Conservation (phyloP, 2,888 invertebrate species). For the Synergus laeviventris region DNA sequence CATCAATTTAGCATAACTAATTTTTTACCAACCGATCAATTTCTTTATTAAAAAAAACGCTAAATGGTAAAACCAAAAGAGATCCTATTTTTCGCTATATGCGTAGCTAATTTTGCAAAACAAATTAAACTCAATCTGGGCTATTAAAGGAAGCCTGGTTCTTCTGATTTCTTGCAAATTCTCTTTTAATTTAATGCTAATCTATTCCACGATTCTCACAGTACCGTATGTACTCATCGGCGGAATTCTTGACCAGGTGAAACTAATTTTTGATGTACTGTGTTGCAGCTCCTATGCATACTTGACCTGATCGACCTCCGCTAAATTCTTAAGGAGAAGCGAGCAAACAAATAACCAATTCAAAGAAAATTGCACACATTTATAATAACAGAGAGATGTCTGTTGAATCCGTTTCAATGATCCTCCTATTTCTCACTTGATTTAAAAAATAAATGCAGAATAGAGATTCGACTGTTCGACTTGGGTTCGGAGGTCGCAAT, state of each 20-base stretch:
- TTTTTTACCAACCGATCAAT: neutral
- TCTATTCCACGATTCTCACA: neutral
- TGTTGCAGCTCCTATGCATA: neutral
- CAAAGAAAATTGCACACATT: neutral
- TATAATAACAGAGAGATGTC: neutral
- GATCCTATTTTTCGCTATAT: too few species aligned
- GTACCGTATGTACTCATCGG: neutral
- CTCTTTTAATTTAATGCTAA: conserved; percentile 24
- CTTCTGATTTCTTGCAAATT: conserved; percentile 21
- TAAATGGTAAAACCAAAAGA: too few species aligned
- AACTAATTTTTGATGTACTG: conserved; percentile 33
- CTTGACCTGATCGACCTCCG: conserved; percentile 22
- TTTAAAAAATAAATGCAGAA: neutral
- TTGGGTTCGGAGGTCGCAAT: conserved; percentile 52
- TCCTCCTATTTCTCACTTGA: neutral
- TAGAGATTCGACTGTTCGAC: neutral
- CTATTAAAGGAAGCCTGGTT: neutral
- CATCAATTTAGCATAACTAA: conserved; percentile 13
- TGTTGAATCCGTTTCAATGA: neutral
- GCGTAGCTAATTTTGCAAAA: too few species aligned
- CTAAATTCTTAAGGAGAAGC: neutral
- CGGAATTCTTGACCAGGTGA: conserved; percentile 27
- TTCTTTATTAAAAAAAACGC: too few species aligned
- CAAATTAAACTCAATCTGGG: neutral
- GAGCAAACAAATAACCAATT: conserved; percentile 29